Percentiles rank a stretch among this genome's conserved stretches.
Evolutionary conservation across 2,113 vertebrate genomes (phyloP).

Genomic region (Spermophilus dauricus): DNA sequence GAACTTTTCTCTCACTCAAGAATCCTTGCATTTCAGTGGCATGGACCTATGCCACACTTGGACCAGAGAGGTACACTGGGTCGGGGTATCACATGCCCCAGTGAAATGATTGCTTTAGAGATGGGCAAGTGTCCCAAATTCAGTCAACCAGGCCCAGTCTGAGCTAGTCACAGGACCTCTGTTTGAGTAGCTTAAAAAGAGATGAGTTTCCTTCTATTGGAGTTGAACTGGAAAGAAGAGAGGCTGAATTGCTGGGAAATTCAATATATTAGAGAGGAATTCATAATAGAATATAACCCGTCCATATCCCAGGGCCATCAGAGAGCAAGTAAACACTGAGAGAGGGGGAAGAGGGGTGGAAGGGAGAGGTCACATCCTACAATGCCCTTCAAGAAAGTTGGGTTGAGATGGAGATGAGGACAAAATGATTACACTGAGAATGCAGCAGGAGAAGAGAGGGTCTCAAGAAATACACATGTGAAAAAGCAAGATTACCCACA

Average conservation of each 20-base stretch:
- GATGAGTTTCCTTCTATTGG: background rate
- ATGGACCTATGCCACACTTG: background rate
- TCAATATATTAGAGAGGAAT: background rate
- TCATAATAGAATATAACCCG: background rate
- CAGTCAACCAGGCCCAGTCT: background rate
- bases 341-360: background rate
- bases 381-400: background rate
- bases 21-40: background rate
- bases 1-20: background rate
- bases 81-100: background rate
- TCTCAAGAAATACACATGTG: background rate
- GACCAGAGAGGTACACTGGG: background rate
- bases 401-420: background rate
- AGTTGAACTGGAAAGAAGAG: constrained; percentile 9
- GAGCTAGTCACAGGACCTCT: background rate
- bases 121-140: background rate
- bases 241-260: background rate
- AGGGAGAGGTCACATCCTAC: background rate
- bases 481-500: background rate
- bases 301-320: background rate
- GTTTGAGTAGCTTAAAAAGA: background rate
- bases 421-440: background rate
- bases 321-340: background rate
- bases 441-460: background rate
- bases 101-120: background rate